Evolutionary conservation across 2,797 vertebrate species (phyloP).

Genomic region (Tenualosa ilisha): DNA sequence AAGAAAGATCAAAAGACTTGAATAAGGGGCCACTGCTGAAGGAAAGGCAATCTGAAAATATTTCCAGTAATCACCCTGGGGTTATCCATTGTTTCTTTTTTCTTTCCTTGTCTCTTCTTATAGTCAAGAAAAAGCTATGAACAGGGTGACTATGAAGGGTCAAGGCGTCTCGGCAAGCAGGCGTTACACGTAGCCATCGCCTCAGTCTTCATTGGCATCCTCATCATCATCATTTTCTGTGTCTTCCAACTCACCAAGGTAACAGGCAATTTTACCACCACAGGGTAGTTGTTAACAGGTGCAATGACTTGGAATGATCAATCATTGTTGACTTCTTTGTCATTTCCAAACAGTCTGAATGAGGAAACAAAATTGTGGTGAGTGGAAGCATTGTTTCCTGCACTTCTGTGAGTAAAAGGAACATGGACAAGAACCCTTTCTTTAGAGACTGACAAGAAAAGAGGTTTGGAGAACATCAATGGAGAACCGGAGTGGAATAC

Average conservation of each 20-base stretch:
- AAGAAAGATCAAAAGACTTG: not conserved
- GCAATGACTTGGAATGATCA: not conserved
- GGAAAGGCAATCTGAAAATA: not conserved
- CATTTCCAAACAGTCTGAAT: not conserved
- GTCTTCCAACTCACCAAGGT: slow-evolving; percentile 83
- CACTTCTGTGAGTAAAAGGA: not conserved
- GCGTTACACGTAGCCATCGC: slow-evolving; percentile 84
- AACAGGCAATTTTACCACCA: slow-evolving; percentile 41
- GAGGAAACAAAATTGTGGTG: not conserved
- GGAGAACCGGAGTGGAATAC: not conserved
- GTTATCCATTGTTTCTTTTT: not conserved
- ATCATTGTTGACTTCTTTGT: not conserved
- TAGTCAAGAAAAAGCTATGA: slow-evolving; percentile 90
- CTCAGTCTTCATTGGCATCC: slow-evolving; percentile 85
- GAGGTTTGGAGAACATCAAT: not conserved
- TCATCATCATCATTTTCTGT: slow-evolving; percentile 80
- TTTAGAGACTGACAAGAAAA: not conserved
- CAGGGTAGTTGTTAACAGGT: not conserved
- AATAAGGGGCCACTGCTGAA: not conserved
- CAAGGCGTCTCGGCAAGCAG: slow-evolving; percentile 80
- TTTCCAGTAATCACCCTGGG: not conserved
- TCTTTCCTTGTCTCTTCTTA: not conserved
- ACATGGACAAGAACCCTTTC: not conserved
- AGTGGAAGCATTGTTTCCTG: not conserved
- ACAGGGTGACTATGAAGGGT: slow-evolving; percentile 84